Conservation (phyloP, 92 coral and sea anemone species). For the Epizoanthus illoricatus region DNA sequence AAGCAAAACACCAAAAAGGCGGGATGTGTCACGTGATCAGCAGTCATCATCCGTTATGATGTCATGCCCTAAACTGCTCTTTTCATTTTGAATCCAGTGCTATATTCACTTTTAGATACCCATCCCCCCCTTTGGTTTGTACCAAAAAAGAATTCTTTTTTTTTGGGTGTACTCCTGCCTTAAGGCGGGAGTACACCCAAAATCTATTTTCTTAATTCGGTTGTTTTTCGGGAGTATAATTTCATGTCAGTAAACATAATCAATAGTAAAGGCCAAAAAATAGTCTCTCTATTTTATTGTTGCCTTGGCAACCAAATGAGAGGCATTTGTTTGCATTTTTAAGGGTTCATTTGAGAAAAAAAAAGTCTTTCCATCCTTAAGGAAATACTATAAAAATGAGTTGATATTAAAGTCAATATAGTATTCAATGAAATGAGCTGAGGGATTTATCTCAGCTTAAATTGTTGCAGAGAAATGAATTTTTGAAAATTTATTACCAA, state of each 20-base stretch:
- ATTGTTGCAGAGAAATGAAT: background rate
- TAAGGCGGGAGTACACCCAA: background rate
- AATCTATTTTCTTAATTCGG: background rate
- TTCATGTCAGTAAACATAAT: conserved; percentile 2
- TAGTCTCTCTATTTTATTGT: background rate
- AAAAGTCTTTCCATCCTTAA: background rate
- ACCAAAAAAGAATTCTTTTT: conserved; percentile 12
- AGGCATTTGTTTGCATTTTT: conserved; percentile 3
- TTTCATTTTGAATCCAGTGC: conserved; percentile 13
- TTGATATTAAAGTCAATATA: background rate
- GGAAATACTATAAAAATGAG: background rate
- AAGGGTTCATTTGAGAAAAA: conserved; percentile 8
- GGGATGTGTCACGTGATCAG: conserved; percentile 22
- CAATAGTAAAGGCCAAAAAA: conserved; percentile 1
- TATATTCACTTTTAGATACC: background rate
- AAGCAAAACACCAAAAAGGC: conserved; percentile 26
- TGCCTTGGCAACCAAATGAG: conserved; percentile 10
- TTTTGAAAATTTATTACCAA: background rate
- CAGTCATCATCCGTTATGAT: conserved; percentile 14
- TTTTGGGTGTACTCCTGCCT: background rate
- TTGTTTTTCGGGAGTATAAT: background rate
- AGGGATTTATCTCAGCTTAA: background rate
- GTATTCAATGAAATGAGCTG: background rate
- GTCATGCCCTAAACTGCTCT: conserved; percentile 7
- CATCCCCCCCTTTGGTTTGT: background rate